Evolutionary conservation across 2,797 vertebrate species (phyloP).

Genomic region (Chaenodraco wilsoni): DNA sequence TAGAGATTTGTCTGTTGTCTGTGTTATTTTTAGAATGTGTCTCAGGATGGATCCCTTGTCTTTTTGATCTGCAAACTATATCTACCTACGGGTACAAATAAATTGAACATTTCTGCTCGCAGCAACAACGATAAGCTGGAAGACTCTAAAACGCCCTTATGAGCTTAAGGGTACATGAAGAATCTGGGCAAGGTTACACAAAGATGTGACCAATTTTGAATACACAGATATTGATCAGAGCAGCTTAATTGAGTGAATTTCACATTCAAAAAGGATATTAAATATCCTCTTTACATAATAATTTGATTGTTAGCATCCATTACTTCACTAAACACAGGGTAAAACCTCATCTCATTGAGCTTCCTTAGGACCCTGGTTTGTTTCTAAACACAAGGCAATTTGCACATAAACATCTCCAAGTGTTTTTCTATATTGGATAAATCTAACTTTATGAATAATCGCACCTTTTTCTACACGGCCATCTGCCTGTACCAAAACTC

Average conservation of each 20-base stretch:
- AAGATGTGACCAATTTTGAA: background rate
- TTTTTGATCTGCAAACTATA: background rate
- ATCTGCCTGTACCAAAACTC: slow-evolving; percentile 22
- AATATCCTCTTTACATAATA: no score
- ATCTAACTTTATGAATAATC: slow-evolving; percentile 4
- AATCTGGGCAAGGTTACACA: background rate
- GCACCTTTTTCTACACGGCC: background rate
- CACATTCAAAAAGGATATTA: background rate
- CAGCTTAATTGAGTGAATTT: background rate
- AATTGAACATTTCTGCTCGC: background rate
- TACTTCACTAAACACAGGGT: background rate
- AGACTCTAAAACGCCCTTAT: background rate
- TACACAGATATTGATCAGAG: background rate
- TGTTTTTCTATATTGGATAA: background rate
- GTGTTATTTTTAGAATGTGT: no score
- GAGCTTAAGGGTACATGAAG: background rate
- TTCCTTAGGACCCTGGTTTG: background rate
- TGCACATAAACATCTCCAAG: background rate
- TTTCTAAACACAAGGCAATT: background rate
- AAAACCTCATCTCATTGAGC: background rate
- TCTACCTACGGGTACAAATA: background rate
- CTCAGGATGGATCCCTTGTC: background rate
- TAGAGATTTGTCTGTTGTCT: background rate
- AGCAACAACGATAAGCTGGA: background rate
- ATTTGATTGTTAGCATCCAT: background rate